Conservation (phyloP, 2,888 invertebrate species). For the Ennomos erosarius region DNA sequence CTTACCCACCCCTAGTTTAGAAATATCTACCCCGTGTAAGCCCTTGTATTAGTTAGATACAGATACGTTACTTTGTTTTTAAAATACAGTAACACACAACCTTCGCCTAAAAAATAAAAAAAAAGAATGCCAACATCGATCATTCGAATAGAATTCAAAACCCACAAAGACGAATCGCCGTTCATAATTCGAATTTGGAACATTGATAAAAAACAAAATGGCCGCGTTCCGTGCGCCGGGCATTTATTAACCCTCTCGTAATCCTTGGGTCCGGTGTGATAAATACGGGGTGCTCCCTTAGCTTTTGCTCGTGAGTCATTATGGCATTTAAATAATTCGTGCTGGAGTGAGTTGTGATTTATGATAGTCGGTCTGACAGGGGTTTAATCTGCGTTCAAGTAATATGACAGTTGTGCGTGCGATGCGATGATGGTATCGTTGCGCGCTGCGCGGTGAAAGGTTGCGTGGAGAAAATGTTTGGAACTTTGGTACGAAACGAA, state of each 20-base stretch:
- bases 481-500: slow-evolving; percentile 1
- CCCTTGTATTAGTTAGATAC: slow-evolving; percentile 25
- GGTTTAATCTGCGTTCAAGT: slow-evolving; percentile 61
- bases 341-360: slow-evolving; percentile 71
- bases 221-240: slow-evolving; percentile 59
- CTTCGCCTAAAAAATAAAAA: slow-evolving; percentile 32
- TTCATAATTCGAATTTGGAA: slow-evolving; percentile 76
- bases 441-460: slow-evolving; percentile 33
- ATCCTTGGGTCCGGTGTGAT: slow-evolving; percentile 72
- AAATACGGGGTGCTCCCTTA: slow-evolving; percentile 74
- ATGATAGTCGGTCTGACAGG: slow-evolving; percentile 70
- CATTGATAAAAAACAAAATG: slow-evolving; percentile 76
- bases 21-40: slow-evolving; percentile 35
- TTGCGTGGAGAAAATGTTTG: slow-evolving; percentile 22
- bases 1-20: slow-evolving; percentile 34
- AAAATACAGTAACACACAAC: slow-evolving; percentile 41
- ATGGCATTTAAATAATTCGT: slow-evolving; percentile 85
- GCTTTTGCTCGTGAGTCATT: slow-evolving; percentile 80
- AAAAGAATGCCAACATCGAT: slow-evolving; percentile 43
- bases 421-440: slow-evolving; percentile 40
- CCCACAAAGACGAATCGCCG: slow-evolving; percentile 64
- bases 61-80: slow-evolving; percentile 28
- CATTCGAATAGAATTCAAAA: slow-evolving; percentile 50
- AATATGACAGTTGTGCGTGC: slow-evolving; percentile 53
- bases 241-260: slow-evolving; percentile 80